A percentile compares a stretch with the other conserved stretches of the same genome.
phyloP scores from a whole-genome alignment of 2,113 vertebrate genomes.

The Corydoras maculifer region DNA sequence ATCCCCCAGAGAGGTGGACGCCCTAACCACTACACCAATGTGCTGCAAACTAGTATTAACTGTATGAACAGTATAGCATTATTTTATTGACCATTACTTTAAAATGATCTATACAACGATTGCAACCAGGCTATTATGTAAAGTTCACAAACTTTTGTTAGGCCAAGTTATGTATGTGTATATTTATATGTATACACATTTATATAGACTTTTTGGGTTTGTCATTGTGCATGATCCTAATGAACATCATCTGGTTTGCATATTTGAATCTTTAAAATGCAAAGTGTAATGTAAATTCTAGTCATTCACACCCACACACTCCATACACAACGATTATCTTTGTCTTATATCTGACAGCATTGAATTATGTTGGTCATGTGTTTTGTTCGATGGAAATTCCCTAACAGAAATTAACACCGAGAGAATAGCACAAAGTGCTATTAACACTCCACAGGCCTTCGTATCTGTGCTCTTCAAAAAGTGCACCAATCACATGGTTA shows the following conservation, averaged over 20 bases:
- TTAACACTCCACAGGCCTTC: slow-evolving; percentile 24
- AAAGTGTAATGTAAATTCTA: not conserved
- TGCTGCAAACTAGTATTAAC: too few relatives aligned
- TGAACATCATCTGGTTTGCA: not conserved
- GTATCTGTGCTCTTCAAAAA: slow-evolving; percentile 5
- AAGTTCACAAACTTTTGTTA: not conserved
- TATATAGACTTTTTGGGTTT: not conserved
- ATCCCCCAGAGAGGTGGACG: too few relatives aligned
- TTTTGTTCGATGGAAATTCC: slow-evolving; percentile 19
- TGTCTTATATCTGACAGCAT: not conserved
- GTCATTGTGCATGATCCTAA: not conserved
- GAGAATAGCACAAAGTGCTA: not conserved
- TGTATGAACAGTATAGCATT: too few relatives aligned
- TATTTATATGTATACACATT: slow-evolving; percentile 13
- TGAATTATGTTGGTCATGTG: slow-evolving; percentile 20
- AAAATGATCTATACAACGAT: too few relatives aligned
- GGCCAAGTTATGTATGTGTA: not conserved
- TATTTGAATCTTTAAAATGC: not conserved
- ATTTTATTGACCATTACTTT: too few relatives aligned
- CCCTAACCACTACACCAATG: too few relatives aligned
- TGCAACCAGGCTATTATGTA: too few relatives aligned
- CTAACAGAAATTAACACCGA: not conserved
- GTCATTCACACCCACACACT: not conserved
- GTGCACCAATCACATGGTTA: not conserved
- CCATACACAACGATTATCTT: not conserved